Percentiles rank a stretch among this genome's conserved stretches.
phyloP scores from a whole-genome alignment of 2,888 invertebrate genomes.

The Mythimna vitellina region DNA sequence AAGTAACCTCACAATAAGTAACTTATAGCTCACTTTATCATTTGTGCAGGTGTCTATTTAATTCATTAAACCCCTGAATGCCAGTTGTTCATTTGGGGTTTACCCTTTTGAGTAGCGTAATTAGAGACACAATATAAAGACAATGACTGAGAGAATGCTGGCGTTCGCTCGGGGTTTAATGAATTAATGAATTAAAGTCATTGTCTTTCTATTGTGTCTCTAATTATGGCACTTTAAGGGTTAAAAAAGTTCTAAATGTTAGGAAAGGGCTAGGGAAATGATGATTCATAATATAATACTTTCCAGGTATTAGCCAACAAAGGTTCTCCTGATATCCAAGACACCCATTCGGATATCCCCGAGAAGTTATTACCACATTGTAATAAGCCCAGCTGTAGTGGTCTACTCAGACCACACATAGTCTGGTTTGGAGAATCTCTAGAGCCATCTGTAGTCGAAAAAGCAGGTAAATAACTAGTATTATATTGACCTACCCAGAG shows the following conservation, averaged over 20 bases:
- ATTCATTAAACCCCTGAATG: too few species aligned
- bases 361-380: slow-evolving; percentile 93
- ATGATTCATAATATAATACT: background rate
- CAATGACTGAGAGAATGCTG: too few species aligned
- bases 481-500: too few species aligned
- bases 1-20: background rate
- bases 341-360: slow-evolving; percentile 91
- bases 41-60: background rate
- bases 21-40: background rate
- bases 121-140: too few species aligned
- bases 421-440: slow-evolving; percentile 97
- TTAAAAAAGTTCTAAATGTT: too few species aligned
- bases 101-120: too few species aligned
- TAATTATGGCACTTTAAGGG: too few species aligned
- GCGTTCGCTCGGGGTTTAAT: too few species aligned
- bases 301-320: slow-evolving; percentile 80
- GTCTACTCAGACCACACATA: slow-evolving; percentile 94
- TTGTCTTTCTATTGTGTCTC: too few species aligned
- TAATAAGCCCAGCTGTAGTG: slow-evolving; percentile 91
- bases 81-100: too few species aligned
- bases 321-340: slow-evolving; percentile 92
- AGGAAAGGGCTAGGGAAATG: background rate
- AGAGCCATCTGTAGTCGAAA: slow-evolving; percentile 90
- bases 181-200: too few species aligned
- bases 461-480: slow-evolving; percentile 88